Evolutionary conservation across 2,797 vertebrate species (phyloP).

Genomic region (Megalops cyprinoides): DNA sequence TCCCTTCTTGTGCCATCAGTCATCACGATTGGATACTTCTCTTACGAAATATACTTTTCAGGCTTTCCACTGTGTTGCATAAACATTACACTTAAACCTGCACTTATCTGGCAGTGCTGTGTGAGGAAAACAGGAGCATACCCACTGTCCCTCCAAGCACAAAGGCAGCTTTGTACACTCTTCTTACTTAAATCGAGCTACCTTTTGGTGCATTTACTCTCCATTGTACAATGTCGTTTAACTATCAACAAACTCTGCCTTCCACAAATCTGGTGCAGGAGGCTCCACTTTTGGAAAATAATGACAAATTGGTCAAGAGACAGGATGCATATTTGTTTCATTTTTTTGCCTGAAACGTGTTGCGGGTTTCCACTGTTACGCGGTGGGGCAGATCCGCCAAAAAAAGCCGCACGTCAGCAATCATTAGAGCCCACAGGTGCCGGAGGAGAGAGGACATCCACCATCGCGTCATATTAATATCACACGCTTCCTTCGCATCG

Average conservation of each 20-base stretch:
- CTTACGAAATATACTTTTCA: slow-evolving; percentile 24
- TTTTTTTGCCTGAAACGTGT: neutral
- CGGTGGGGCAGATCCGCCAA: neutral
- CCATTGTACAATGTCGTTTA: neutral
- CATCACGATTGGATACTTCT: neutral
- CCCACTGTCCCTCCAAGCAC: neutral
- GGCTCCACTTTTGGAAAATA: neutral
- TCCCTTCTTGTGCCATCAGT: slow-evolving; percentile 6
- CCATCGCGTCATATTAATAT: slow-evolving; percentile 20
- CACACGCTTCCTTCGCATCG: slow-evolving; percentile 7
- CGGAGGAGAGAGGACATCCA: neutral
- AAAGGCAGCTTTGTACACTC: slow-evolving; percentile 15
- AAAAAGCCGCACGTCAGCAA: neutral
- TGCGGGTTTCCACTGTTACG: neutral
- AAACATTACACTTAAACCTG: slow-evolving; percentile 16
- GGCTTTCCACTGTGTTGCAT: slow-evolving; percentile 3
- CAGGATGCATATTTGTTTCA: neutral
- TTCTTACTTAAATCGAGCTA: neutral
- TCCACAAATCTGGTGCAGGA: neutral
- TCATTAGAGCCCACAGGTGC: neutral
- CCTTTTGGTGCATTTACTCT: neutral
- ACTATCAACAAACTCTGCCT: too few relatives aligned
- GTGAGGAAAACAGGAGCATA: neutral
- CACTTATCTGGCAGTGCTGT: neutral
- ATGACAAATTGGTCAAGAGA: neutral